Base-by-base conservation (phyloP, 2,113 vertebrate genomes). In the Lophius piscatorius region DNA sequence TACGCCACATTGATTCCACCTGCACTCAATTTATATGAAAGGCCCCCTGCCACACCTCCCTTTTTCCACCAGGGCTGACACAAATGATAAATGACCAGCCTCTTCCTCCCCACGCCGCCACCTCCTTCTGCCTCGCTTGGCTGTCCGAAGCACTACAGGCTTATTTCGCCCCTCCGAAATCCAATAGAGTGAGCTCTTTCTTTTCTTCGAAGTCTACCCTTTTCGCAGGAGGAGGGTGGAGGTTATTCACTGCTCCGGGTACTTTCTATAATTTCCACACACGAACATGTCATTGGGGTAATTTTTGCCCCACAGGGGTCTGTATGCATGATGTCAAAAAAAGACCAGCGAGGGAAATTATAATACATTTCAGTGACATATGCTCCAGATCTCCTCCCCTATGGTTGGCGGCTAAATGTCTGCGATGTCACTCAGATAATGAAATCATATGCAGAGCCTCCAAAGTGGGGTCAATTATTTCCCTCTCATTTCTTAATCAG, bases 11-110 rank as follows among this genome's bases (percentile, higher is more conserved):
- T 86, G 85, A 88, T 86, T 90, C 78, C 85, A 84, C 88, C 86
- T 86, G 86, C 86, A 80, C 85, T 81, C 70, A 81, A 83, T 87
- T 86, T 87, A 86, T 90, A 88, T 84, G 78, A 88, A 88, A 81
- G n/a, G 70, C 61, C 62, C 49, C 46, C 60, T 51, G 17, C 54
- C 11, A 50, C 70, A 46, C 63, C 70, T 55, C 63, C 73, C 46
- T 39, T 40, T n/a, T 55, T 68, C 73, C 48, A 76, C 59, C 57
- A 62, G 29, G 45, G 65, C 86, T 88, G 84, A 80, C 87, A 88
- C 81, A 89, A 85, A 86, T 89, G 87, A 91, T 88, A 74, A 89
- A 88, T 86, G 84, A 80, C 73, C 52, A 41, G 33, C 67, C 70
- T 63, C 57, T 47, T 76, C 66, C 61, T 70, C 49, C 73, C 26